Evolutionary conservation across 2,113 vertebrate species (phyloP).

Genomic region (Rhabdornis inornatus): DNA sequence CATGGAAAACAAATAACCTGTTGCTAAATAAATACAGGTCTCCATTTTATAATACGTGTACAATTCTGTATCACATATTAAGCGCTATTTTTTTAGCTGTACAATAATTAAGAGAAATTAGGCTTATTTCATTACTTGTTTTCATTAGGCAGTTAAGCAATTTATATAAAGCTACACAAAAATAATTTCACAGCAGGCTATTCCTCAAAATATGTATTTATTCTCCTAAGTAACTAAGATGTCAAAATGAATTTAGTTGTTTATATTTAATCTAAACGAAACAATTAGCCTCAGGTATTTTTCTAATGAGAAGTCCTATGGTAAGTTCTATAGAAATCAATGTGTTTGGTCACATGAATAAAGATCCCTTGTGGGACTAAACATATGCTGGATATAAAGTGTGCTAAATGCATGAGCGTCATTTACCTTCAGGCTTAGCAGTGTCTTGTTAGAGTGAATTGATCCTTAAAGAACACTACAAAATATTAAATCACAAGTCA

Average conservation of each 20-base stretch:
- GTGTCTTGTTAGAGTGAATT: background rate
- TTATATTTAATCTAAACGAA: background rate
- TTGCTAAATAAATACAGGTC: background rate
- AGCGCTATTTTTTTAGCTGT: background rate
- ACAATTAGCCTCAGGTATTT: background rate
- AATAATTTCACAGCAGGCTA: conserved; percentile 14
- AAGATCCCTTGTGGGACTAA: background rate
- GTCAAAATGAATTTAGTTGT: background rate
- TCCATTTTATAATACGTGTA: background rate
- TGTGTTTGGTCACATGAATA: background rate
- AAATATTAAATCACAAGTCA: background rate
- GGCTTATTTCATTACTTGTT: conserved; percentile 12
- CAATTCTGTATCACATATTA: background rate
- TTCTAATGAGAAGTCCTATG: background rate
- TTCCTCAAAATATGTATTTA: conserved; percentile 1
- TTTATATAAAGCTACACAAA: conserved; percentile 14
- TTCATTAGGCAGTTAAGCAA: conserved; percentile 18
- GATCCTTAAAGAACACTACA: background rate
- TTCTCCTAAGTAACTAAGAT: background rate
- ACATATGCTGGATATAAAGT: background rate
- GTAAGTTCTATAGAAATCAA: background rate
- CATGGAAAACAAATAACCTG: background rate
- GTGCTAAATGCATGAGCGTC: background rate
- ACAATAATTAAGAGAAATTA: conserved; percentile 36
- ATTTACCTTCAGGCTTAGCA: background rate